Percentiles rank a stretch among this genome's conserved stretches.
These are phyloP conservation scores for Drosophila neutralis DNA, from an alignment of 2,888 invertebrate genomes.

Conservation along the genomic window DNA sequence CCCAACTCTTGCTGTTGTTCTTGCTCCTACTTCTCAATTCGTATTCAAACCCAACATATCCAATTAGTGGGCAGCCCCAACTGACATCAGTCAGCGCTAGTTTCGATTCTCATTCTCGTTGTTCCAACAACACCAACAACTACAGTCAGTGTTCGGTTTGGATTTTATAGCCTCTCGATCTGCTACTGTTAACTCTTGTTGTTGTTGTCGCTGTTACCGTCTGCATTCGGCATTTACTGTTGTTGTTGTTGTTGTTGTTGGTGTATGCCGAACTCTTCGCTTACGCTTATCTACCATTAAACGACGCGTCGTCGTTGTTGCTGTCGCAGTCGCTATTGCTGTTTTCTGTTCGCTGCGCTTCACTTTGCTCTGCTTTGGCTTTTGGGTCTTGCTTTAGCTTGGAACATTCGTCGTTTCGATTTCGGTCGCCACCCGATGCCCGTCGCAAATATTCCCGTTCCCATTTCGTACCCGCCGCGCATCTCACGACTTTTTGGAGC, in stretches of 20 bases:
- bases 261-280: constrained; percentile 44
- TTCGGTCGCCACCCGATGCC: constrained; percentile 46
- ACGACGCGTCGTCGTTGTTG: constrained; percentile 30
- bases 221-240: constrained; percentile 59
- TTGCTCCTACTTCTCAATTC: background rate
- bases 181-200: constrained; percentile 25
- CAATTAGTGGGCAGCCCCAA: constrained; percentile 61
- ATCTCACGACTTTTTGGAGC: constrained; percentile 47
- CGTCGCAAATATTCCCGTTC: constrained; percentile 42
- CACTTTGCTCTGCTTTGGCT: constrained; percentile 33
- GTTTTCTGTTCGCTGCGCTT: constrained; percentile 24
- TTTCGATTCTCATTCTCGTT: constrained; percentile 56
- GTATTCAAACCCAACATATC: constrained; percentile 32
- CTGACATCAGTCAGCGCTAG: constrained; percentile 63
- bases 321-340: constrained; percentile 8
- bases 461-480: constrained; percentile 53
- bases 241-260: constrained; percentile 29
- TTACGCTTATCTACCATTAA: constrained; percentile 64
- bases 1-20: background rate
- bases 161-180: constrained; percentile 55
- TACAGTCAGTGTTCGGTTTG: constrained; percentile 29
- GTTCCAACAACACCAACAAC: constrained; percentile 39
- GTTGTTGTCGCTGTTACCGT: constrained; percentile 29
- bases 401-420: constrained; percentile 59
- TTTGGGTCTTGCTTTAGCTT: constrained; percentile 33